A percentile compares a stretch with the other conserved stretches of the same genome.
These are phyloP conservation scores for Dynastes maya DNA, from an alignment of 2,888 invertebrate genomes.

Conservation along the genomic window DNA sequence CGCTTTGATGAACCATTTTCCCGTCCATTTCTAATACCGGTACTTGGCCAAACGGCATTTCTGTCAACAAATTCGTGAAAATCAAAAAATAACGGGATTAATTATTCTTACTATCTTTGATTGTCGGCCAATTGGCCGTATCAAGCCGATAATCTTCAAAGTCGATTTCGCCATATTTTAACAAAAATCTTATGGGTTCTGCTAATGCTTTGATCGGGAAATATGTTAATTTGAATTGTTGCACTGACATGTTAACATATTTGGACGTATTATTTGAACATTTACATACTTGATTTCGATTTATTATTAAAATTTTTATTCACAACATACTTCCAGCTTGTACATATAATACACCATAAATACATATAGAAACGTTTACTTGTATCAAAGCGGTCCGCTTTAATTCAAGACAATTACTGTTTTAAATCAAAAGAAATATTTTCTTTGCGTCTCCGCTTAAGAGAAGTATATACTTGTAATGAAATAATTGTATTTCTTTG, in stretches of 20 bases:
- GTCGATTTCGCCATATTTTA: constrained; percentile 73
- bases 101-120: constrained; percentile 72
- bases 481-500: no score
- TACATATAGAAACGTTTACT: no score
- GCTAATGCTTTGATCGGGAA: constrained; percentile 75
- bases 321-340: no score
- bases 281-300: background rate
- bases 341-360: no score
- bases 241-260: constrained; percentile 44
- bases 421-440: no score
- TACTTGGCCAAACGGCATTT: constrained; percentile 77
- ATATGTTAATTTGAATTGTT: constrained; percentile 71
- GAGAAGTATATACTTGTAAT: no score
- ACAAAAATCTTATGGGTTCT: constrained; percentile 75
- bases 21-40: constrained; percentile 79
- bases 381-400: no score
- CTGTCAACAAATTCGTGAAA: constrained; percentile 44
- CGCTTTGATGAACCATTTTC: constrained; percentile 76
- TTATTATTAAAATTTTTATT: no score
- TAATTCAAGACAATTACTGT: no score
- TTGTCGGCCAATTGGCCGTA: constrained; percentile 73
- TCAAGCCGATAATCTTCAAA: constrained; percentile 75
- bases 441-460: no score
- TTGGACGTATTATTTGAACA: background rate
- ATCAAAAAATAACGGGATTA: background rate